A percentile compares a stretch with the other conserved stretches of the same genome.
These are phyloP conservation scores for Heteractis magnifica DNA, from an alignment of 92 coral and sea anemone species.

Conservation along the genomic window DNA sequence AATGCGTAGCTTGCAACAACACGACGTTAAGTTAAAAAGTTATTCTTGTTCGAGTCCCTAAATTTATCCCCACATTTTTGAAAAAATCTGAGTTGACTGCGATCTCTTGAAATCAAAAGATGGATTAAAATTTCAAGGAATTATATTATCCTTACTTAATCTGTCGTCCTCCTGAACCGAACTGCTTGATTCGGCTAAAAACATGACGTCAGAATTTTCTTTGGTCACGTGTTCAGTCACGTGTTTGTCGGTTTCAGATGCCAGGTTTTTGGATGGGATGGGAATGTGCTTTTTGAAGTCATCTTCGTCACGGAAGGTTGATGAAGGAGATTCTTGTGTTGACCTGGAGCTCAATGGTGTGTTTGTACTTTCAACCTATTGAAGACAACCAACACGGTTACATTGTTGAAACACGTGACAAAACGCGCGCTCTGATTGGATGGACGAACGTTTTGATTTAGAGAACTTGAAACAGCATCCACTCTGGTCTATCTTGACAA, in stretches of 20 bases:
- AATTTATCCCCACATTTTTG: too few species aligned
- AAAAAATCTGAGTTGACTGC: too few species aligned
- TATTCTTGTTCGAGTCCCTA: too few species aligned
- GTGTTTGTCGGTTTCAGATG: conserved; percentile 40
- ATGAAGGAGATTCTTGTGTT: conserved; percentile 13
- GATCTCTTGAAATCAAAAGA: too few species aligned
- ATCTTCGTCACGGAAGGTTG: conserved; percentile 44
- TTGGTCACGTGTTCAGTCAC: conserved; percentile 21
- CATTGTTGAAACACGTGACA: too few species aligned
- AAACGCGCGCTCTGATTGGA: too few species aligned
- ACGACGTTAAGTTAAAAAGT: too few species aligned
- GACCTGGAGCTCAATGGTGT: conserved; percentile 18
- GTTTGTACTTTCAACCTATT: conserved; percentile 18
- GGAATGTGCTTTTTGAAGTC: conserved; percentile 72
- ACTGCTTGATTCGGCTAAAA: conserved; percentile 17
- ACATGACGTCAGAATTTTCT: neutral
- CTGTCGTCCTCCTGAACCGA: conserved; percentile 10
- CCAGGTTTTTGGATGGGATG: conserved; percentile 75
- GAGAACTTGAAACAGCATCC: neutral
- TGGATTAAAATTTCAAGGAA: neutral
- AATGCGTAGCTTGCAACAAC: neutral
- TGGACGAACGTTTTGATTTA: too few species aligned
- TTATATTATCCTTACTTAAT: neutral
- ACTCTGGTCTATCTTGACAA: neutral
- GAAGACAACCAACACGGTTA: conserved; percentile 6